A percentile compares a stretch with the other conserved stretches of the same genome.
These are phyloP conservation scores for Craseonycteris thonglongyai DNA, from an alignment of 2,113 vertebrate species.

Conservation along the genomic window DNA sequence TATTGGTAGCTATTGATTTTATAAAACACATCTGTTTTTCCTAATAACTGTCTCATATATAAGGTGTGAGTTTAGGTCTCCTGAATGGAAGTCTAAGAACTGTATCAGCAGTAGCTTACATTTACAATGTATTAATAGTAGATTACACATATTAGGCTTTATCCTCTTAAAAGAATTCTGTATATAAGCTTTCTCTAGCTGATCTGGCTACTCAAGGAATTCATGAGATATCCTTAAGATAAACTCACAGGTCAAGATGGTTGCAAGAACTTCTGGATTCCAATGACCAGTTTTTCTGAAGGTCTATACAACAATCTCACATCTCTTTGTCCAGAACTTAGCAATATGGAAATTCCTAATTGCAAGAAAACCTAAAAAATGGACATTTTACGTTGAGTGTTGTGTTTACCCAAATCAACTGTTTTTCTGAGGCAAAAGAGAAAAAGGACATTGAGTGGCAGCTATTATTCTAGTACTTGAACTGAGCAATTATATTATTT, in stretches of 20 bases:
- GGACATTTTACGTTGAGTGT: background rate
- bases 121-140: background rate
- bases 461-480: background rate
- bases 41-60: background rate
- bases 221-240: background rate
- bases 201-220: background rate
- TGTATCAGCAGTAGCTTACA: background rate
- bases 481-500: background rate
- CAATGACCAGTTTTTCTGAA: background rate
- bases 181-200: background rate
- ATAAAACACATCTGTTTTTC: background rate
- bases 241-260: background rate
- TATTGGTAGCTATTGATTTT: background rate
- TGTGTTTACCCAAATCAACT: background rate
- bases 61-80: background rate
- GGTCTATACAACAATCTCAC: background rate
- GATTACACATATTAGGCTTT: background rate
- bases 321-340: background rate
- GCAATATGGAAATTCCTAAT: background rate
- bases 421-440: background rate
- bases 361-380: background rate
- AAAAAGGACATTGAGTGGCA: background rate
- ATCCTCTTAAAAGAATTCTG: background rate
- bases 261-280: background rate
- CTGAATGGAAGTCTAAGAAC: background rate